These are phyloP conservation scores for Oryzaephilus surinamensis DNA, from an alignment of 1,140 invertebrate species.

Conservation along the genomic window DNA sequence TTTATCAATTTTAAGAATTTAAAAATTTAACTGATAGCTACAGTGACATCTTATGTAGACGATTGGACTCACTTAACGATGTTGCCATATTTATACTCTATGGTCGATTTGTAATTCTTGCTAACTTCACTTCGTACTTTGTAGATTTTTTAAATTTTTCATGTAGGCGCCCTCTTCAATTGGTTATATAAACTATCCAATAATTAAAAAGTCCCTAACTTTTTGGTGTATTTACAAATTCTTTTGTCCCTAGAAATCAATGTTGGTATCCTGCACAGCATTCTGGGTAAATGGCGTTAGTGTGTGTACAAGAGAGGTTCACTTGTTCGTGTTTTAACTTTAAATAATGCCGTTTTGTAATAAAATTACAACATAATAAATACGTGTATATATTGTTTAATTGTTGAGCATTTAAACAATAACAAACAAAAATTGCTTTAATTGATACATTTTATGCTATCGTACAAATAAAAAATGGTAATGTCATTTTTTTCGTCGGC, in stretches of 20 bases:
- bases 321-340: conserved; percentile 21
- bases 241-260: conserved; percentile 36
- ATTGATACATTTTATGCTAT: too few species aligned
- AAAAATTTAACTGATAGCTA: too few species aligned
- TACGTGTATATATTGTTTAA: not conserved
- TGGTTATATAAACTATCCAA: not conserved
- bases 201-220: conserved; percentile 31
- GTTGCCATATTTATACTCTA: too few species aligned
- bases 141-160: too few species aligned
- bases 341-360: conserved; percentile 22
- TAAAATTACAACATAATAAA: not conserved
- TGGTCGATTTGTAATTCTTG: too few species aligned
- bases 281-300: conserved; percentile 22
- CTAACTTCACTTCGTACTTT: too few species aligned
- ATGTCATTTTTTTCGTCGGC: conserved; percentile 31
- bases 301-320: conserved; percentile 15
- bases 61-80: too few species aligned
- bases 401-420: not conserved
- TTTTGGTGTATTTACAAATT: conserved; percentile 32
- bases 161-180: conserved; percentile 12
- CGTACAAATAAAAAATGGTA: conserved; percentile 25
- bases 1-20: too few species aligned
- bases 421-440: too few species aligned
- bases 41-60: too few species aligned
- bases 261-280: conserved; percentile 31